These are phyloP conservation scores for Hydropotes inermis DNA, from an alignment of 2,113 vertebrate species.

Conservation along the genomic window DNA sequence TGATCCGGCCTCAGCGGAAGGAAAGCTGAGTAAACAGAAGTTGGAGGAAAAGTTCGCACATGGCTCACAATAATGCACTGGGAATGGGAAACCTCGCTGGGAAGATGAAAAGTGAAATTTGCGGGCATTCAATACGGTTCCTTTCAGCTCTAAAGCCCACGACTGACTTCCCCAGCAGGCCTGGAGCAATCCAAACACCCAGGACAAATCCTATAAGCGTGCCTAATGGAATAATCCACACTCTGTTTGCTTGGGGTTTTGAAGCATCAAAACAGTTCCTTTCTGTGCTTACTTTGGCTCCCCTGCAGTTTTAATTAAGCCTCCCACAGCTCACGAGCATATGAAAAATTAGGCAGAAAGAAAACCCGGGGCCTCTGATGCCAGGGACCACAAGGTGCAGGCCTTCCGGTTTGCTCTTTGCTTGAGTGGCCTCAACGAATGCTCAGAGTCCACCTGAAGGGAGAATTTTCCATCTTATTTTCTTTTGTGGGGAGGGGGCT, in stretches of 20 bases:
- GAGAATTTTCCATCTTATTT: slow-evolving; percentile 31
- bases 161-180: slow-evolving; percentile 57
- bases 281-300: slow-evolving; percentile 72
- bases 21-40: not conserved
- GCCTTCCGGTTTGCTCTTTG: slow-evolving; percentile 19
- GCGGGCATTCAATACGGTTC: slow-evolving; percentile 27
- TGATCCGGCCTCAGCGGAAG: not conserved
- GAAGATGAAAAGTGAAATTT: slow-evolving; percentile 24
- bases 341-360: slow-evolving; percentile 64
- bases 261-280: slow-evolving; percentile 71
- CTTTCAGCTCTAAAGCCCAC: slow-evolving; percentile 47
- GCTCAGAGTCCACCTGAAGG: not conserved
- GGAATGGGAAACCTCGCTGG: not conserved
- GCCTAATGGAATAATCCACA: slow-evolving; percentile 75
- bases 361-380: slow-evolving; percentile 61
- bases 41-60: not conserved
- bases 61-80: not conserved
- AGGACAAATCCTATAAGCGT: slow-evolving; percentile 72
- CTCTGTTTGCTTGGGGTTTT: slow-evolving; percentile 75
- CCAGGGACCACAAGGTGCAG: slow-evolving; percentile 47
- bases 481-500: not conserved
- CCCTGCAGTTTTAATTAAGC: slow-evolving; percentile 76
- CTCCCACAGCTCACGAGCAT: slow-evolving; percentile 68
- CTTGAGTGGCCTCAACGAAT: not conserved
- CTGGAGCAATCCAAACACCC: slow-evolving; percentile 63